Percentiles rank a stretch among this genome's conserved stretches.
Conservation (phyloP, 2,797 vertebrate genomes). For the Fratercula arctica region DNA sequence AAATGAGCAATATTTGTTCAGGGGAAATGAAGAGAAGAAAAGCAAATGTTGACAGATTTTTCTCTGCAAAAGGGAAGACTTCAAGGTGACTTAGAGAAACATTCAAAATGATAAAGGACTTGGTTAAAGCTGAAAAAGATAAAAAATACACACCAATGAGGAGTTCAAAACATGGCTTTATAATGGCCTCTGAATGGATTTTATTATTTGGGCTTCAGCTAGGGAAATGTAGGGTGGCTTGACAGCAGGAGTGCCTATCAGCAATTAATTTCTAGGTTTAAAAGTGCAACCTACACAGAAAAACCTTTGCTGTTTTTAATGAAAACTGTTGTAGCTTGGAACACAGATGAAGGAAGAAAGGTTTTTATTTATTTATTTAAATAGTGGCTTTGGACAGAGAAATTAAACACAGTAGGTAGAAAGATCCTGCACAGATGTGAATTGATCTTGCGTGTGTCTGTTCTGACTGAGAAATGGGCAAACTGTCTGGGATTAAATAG, state of each 20-base stretch:
- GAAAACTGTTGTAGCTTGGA: not conserved
- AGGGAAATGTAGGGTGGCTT: not conserved
- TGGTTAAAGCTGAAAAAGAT: conserved; percentile 10
- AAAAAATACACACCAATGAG: not conserved
- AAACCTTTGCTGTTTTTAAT: conserved; percentile 12
- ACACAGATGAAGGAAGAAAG: not conserved
- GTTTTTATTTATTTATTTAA: not conserved
- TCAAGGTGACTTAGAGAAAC: conserved; percentile 44
- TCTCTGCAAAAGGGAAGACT: not conserved
- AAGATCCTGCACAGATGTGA: not conserved
- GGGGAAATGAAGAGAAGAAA: conserved; percentile 2
- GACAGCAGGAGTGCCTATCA: not conserved
- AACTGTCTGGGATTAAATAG: not conserved
- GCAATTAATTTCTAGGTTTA: conserved; percentile 30
- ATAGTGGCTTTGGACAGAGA: not conserved
- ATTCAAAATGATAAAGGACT: not conserved
- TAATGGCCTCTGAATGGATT: not conserved
- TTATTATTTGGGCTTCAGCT: not conserved
- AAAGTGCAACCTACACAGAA: not conserved
- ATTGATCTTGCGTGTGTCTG: not conserved
- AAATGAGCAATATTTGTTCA: conserved; percentile 38
- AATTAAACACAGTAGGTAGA: conserved; percentile 27
- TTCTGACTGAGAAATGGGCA: not conserved
- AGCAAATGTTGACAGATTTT: conserved; percentile 12
- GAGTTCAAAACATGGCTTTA: not conserved